These are phyloP conservation scores for Otolemur garnettii DNA, from an alignment of 2,113 vertebrate genomes.

Conservation along the genomic window DNA sequence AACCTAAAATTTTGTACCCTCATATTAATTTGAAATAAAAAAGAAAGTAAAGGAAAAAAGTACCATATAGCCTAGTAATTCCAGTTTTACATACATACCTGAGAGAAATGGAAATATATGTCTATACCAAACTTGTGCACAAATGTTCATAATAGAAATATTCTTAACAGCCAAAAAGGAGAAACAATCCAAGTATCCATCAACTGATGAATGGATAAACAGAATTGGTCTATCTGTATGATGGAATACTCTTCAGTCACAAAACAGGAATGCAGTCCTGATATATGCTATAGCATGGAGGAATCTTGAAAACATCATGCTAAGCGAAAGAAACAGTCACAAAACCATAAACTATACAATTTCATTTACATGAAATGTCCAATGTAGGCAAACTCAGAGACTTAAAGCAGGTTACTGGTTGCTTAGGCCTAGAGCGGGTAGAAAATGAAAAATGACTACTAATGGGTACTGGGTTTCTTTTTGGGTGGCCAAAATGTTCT, in stretches of 20 bases:
- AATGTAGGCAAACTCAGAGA: background rate
- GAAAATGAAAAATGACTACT: background rate
- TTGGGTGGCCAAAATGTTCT: background rate
- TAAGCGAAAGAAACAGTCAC: background rate
- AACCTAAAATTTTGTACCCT: no score
- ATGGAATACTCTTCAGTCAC: background rate
- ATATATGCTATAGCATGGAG: background rate
- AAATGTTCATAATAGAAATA: background rate
- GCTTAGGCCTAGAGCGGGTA: background rate
- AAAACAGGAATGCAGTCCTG: constrained; percentile 13
- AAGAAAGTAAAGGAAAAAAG: background rate
- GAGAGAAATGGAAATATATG: constrained; percentile 43
- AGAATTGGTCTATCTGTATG: background rate
- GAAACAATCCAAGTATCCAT: background rate
- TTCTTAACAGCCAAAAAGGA: background rate
- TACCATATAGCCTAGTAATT: background rate
- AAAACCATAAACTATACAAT: background rate
- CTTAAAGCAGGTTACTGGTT: background rate
- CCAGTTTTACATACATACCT: background rate
- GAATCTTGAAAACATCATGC: background rate
- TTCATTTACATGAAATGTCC: background rate
- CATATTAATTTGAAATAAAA: no score
- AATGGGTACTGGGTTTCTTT: constrained; percentile 19
- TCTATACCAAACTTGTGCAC: constrained; percentile 39
- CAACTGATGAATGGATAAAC: background rate